Percentiles rank a stretch among this genome's conserved stretches.
phyloP scores from a whole-genome alignment of 2,113 vertebrate genomes.

The Tychaedon coryphoeus region DNA sequence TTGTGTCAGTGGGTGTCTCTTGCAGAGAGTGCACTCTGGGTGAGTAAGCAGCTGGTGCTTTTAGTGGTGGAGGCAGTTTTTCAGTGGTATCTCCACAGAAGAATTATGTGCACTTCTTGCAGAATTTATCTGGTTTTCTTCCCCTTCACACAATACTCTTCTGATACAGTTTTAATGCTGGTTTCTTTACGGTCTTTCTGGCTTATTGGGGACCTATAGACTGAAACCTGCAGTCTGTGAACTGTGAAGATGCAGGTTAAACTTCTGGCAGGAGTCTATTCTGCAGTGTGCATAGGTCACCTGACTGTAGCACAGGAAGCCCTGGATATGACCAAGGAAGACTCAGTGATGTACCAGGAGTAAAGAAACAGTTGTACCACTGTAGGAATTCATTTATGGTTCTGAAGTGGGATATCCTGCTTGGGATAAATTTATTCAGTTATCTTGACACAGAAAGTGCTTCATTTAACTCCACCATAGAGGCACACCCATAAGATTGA shows the following conservation, averaged over 20 bases:
- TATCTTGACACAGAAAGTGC: neutral
- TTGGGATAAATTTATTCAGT: neutral
- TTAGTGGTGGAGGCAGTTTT: neutral
- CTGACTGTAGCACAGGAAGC: neutral
- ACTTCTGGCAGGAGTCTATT: neutral
- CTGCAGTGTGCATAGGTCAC: fast-evolving
- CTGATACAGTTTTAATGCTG: neutral
- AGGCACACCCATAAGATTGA: neutral
- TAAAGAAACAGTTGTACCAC: neutral
- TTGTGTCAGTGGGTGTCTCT: neutral
- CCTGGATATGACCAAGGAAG: neutral
- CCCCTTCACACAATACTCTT: neutral
- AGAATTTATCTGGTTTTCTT: neutral
- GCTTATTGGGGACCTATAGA: neutral
- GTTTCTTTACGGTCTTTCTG: neutral
- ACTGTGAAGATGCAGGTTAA: neutral
- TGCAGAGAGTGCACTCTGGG: neutral
- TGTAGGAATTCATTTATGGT: neutral
- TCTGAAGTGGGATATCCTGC: neutral
- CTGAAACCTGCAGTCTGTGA: neutral
- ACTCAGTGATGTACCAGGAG: neutral
- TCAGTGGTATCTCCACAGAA: neutral
- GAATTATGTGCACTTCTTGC: neutral
- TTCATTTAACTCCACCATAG: neutral
- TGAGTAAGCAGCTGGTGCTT: slow-evolving; percentile 10